Evolutionary conservation across 2,113 vertebrate species (phyloP).

Genomic region (Leuciscus idus): DNA sequence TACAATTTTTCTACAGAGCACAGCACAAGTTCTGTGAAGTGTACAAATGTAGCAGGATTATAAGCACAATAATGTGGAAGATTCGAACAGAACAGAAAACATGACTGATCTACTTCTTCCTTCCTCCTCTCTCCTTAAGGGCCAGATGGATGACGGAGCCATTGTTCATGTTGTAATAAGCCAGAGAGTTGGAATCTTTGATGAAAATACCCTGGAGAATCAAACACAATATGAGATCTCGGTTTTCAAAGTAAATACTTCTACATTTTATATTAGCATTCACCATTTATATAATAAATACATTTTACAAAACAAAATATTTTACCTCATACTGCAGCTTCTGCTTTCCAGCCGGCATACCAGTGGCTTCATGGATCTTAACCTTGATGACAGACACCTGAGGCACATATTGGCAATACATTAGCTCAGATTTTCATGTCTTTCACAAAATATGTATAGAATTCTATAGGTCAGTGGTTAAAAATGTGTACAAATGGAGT

Average conservation of each 20-base stretch:
- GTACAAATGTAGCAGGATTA: constrained; percentile 11
- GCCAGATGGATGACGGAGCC: constrained; percentile 94
- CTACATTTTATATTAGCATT: background rate
- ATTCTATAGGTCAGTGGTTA: background rate
- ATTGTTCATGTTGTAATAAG: constrained; percentile 97
- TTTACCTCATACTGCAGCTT: constrained; percentile 96
- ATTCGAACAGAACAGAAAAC: background rate
- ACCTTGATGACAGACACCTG: constrained; percentile 99
- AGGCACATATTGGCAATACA: background rate
- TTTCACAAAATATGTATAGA: background rate
- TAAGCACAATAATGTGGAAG: background rate
- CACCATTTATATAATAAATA: background rate
- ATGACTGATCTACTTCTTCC: constrained; percentile 83
- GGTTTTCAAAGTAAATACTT: background rate
- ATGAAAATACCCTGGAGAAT: constrained; percentile 94
- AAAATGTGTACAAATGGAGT: background rate
- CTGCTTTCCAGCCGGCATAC: constrained; percentile 98
- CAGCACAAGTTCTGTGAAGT: background rate
- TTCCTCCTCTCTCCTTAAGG: constrained; percentile 96
- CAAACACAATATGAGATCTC: background rate
- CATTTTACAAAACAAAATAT: background rate
- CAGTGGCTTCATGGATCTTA: constrained; percentile 97
- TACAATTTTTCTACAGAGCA: background rate
- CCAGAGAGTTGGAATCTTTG: constrained; percentile 98
- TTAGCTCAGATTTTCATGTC: background rate